Evolutionary conservation across 2,797 vertebrate genomes (phyloP), one percentile per base, ranked within the genome.

Genomic region (Crotalus adamanteus): DNA sequence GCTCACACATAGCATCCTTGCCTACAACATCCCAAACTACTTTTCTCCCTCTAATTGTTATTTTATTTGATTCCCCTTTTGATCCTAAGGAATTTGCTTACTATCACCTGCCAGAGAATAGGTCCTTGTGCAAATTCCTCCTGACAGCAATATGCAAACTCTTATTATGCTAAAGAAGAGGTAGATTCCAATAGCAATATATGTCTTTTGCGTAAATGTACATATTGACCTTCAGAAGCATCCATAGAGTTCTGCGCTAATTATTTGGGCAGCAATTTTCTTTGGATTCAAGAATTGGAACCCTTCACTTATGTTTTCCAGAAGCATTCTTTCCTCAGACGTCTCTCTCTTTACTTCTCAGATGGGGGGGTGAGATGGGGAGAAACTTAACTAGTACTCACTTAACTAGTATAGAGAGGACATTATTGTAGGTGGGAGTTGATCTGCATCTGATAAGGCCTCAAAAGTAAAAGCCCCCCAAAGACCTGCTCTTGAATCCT

Each of bases 41-140:
- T 73, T 83, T 94, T 59, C 6, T 94, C 92, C 92, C 8, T 73
- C 90, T 87, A 95, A 95, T 95, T 4, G 47, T 18, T 87, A 93
- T 96, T 97, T 96, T 95, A 1, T 92, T 93, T 94, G 90, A 93
- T 96, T 96, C 90, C 93, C 93, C 93, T 93, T 97, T 47, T 25
- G 91, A 95, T 93, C 94, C 90, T 94, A 94, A 97, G 96, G 95
- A 96, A 96, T 96, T 97, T 97, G 94, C 95, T 95, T 95, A 95
- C 95, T 61, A 63, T 92, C 95, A 91, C 95, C 94, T 96, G 92
- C 93, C 94, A 93, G 94, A 96, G 92, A 94, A 91, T 95, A 95
- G 93, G 92, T 95, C 93, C 94, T 95, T 96, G 95, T 96, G 94
- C 95, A 97, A 97, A 97, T 97, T 95, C 95, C 96, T 97, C 92